Evolutionary conservation across 2,797 vertebrate species (phyloP), one percentile per base, ranked within the genome.

Genomic region (Phalloptychus januarius): DNA sequence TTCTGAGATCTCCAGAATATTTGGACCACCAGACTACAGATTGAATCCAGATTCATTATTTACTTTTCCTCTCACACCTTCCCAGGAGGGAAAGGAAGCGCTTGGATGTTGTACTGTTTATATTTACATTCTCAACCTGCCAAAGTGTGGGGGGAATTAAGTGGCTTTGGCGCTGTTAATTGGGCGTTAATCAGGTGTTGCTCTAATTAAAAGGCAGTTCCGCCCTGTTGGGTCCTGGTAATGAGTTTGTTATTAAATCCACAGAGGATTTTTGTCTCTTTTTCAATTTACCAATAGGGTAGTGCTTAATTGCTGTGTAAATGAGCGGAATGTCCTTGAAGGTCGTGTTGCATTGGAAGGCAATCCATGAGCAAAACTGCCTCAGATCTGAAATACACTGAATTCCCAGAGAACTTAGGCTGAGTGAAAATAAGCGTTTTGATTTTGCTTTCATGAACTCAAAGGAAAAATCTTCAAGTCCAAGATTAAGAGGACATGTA

Each of bases 161-260:
- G 88, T 93, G 88, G 88, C 93, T 92, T 92, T 90, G 87, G 84
- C 87, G 93, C 86, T 92, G 93, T 93, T 95, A 96, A 96, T 95
- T 96, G 93, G 92, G 91, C 88, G 93, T 95, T 96, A 96, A 95
- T 96, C 94, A 95, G 94, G 93, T 95, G 93, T 93, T 94, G 94
- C 92, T 95, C 95, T 96, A 96, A 96, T 96, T 96, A 96, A 96
- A 95, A 95, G 93, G 91, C 94, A 94, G 94, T 95, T 96, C 92
- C 89, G 77, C 94, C 93, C 94, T 94, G 93, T 96, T 95, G 94
- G 94, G 91, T 80, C 84, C 91, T 88, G 88, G 85, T 96, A 95
- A 96, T 96, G 94, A 95, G 94, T 95, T 95, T 94, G 93, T 95
- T 95, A 96, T 95, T 96, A 95, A 95, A 96, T 94, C 94, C 92